These are phyloP conservation scores for Caiman crocodilus DNA, from an alignment of 2,797 vertebrate genomes.

Conservation along the genomic window DNA sequence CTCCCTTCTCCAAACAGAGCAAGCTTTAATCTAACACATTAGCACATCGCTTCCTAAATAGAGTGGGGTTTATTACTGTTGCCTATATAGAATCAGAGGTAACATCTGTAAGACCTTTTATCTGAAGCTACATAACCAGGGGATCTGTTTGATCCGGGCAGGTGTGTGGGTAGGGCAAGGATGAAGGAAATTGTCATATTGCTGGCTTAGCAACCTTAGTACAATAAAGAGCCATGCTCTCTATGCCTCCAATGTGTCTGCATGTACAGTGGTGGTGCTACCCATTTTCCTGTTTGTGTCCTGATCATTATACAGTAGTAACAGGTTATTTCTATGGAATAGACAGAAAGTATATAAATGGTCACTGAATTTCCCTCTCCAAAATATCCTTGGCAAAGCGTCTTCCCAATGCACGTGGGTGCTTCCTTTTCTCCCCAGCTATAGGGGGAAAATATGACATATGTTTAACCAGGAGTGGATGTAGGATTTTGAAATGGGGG, in stretches of 20 bases:
- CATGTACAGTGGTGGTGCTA: background rate
- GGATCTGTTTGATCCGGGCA: background rate
- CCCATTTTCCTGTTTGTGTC: background rate
- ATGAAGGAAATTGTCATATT: background rate
- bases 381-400: background rate
- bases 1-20: background rate
- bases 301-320: background rate
- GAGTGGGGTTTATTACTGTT: background rate
- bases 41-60: background rate
- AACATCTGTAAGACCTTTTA: background rate
- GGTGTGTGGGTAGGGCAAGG: background rate
- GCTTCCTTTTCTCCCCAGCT: background rate
- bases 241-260: background rate
- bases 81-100: background rate
- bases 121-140: background rate
- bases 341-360: background rate
- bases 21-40: slow-evolving; percentile 44
- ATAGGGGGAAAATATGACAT: background rate
- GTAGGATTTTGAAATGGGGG: too few relatives aligned
- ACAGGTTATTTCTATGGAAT: background rate
- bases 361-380: background rate
- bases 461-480: background rate
- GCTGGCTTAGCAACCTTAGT: background rate
- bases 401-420: background rate
- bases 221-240: background rate